Evolutionary conservation across 2,888 invertebrate species (phyloP).

Genomic region (Napeogenes inachia): DNA sequence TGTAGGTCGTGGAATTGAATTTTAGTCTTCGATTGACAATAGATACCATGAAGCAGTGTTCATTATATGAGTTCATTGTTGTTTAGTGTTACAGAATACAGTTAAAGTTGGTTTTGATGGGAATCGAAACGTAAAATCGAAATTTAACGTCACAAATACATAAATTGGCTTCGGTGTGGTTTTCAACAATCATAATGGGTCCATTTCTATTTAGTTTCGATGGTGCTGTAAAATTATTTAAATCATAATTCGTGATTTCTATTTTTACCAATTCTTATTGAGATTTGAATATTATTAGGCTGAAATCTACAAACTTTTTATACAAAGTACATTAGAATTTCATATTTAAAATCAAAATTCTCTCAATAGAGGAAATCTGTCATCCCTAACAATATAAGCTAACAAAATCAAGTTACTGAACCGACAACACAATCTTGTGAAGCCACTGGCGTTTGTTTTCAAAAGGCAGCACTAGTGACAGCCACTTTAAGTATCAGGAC

Average conservation of each 20-base stretch:
- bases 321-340: not conserved
- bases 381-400: not conserved
- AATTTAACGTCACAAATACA: constrained; percentile 14
- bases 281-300: too few species aligned
- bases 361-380: not conserved
- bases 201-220: too few species aligned
- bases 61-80: constrained; percentile 50
- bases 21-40: constrained; percentile 50
- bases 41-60: constrained; percentile 54
- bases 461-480: constrained; percentile 29
- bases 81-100: constrained; percentile 19
- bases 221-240: too few species aligned
- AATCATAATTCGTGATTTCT: too few species aligned
- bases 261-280: too few species aligned
- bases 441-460: constrained; percentile 18
- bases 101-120: constrained; percentile 10
- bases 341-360: too few species aligned
- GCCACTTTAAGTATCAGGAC: constrained; percentile 31
- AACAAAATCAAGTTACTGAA: constrained; percentile 4
- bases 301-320: too few species aligned
- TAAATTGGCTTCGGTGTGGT: not conserved
- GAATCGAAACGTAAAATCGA: constrained; percentile 8
- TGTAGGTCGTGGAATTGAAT: constrained; percentile 60
- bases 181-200: not conserved
- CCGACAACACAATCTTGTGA: not conserved